Conservation (phyloP, 53 echinoderm and acorn worm species). For the Holothuria leucospilota region DNA sequence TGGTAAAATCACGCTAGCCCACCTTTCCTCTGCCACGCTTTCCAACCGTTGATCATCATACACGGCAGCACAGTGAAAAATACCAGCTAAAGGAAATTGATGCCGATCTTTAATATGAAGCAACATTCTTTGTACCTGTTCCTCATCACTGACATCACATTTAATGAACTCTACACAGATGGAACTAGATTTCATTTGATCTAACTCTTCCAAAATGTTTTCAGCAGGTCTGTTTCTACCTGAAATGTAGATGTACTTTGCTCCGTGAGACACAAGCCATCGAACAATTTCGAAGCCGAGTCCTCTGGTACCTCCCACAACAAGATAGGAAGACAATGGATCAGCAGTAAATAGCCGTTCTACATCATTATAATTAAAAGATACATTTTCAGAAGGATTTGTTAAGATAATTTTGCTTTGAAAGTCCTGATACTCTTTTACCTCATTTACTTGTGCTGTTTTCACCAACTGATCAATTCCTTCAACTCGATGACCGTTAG, state of each 20-base stretch:
- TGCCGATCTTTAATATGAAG: neutral
- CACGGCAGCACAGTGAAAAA: slow-evolving; percentile 76
- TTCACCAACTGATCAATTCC: neutral
- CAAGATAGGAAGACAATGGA: slow-evolving; percentile 59
- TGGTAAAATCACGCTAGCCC: slow-evolving; percentile 66
- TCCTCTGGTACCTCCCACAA: slow-evolving; percentile 76
- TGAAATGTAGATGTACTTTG: slow-evolving; percentile 52
- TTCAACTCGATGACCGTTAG: too few species aligned
- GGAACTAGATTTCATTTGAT: neutral
- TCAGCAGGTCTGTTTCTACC: slow-evolving; percentile 46
- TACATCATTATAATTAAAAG: neutral
- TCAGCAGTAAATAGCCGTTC: slow-evolving; percentile 6
- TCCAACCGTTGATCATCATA: slow-evolving; percentile 59
- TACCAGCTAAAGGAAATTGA: slow-evolving; percentile 36
- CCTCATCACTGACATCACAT: slow-evolving; percentile 56
- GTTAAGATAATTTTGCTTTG: neutral
- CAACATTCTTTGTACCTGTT: slow-evolving; percentile 39
- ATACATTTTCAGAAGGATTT: neutral
- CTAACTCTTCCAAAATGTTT: slow-evolving; percentile 18
- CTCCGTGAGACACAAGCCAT: slow-evolving; percentile 70
- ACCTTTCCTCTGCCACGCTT: slow-evolving; percentile 50
- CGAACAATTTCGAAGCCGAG: slow-evolving; percentile 65
- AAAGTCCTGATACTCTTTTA: neutral
- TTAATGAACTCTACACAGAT: slow-evolving; percentile 48
- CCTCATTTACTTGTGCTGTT: neutral